Evolutionary conservation across 2,888 invertebrate species (phyloP).

Genomic region (Aleiodes leptofemur): DNA sequence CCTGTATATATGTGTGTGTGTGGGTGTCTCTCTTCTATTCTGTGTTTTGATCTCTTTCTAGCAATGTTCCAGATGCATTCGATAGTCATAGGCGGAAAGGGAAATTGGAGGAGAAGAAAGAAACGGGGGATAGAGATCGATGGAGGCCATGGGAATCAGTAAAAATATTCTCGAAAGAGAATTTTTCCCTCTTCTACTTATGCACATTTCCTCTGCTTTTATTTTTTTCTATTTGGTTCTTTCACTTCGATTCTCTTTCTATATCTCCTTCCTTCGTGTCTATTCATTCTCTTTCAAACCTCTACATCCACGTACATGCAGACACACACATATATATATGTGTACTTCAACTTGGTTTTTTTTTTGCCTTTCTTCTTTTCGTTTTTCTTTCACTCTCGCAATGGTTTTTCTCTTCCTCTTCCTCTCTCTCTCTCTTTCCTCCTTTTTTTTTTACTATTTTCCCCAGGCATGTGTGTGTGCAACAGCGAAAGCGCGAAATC

Average conservation of each 20-base stretch:
- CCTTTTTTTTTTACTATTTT: background rate
- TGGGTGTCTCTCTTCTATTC: background rate
- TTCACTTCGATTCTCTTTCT: slow-evolving; percentile 51
- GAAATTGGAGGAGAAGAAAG: background rate
- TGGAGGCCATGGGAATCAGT: slow-evolving; percentile 47
- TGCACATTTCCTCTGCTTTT: slow-evolving; percentile 11
- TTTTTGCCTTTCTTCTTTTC: background rate
- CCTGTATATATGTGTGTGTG: background rate
- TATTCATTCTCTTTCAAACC: slow-evolving; percentile 40
- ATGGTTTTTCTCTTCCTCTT: background rate
- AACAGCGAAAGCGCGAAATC: slow-evolving; percentile 43
- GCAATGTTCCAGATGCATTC: slow-evolving; percentile 11
- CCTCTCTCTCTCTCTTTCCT: background rate
- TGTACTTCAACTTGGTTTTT: background rate
- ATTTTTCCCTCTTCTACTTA: slow-evolving; percentile 25
- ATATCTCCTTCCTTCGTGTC: slow-evolving; percentile 26
- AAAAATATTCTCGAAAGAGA: slow-evolving; percentile 48
- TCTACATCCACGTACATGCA: slow-evolving; percentile 18
- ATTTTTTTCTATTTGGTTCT: slow-evolving; percentile 39
- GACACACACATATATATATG: slow-evolving; percentile 4
- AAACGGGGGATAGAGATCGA: slow-evolving; percentile 42
- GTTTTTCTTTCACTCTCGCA: background rate
- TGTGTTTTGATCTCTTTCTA: background rate
- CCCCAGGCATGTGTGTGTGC: slow-evolving; percentile 15
- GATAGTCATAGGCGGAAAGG: background rate